Percentiles rank a stretch among this genome's conserved stretches.
Conservation (phyloP, 2,797 vertebrate species). For the Danio kyathit region DNA sequence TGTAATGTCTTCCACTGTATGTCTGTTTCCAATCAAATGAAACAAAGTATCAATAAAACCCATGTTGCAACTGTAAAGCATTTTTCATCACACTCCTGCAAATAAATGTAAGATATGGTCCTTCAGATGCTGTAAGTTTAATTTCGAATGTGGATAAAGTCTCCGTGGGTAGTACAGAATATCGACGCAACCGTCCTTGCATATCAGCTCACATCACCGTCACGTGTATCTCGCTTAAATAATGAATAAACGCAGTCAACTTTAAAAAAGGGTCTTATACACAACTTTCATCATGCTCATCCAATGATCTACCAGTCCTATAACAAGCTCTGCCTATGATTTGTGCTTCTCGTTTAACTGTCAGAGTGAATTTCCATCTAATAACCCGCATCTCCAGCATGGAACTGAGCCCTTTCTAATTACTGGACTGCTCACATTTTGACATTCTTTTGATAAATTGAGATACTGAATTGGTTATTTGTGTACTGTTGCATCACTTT, state of each 20-base stretch:
- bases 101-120: neutral
- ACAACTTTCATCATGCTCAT: conserved; percentile 30
- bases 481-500: conserved; percentile 55
- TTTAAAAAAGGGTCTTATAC: conserved; percentile 9
- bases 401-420: conserved; percentile 64
- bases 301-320: conserved; percentile 10
- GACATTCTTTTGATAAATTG: conserved; percentile 58
- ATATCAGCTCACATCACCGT: too few species aligned
- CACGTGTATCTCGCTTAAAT: neutral
- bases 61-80: too few species aligned
- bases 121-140: neutral
- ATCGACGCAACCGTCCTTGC: neutral
- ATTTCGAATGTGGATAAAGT: neutral
- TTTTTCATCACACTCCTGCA: neutral
- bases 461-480: conserved; percentile 57
- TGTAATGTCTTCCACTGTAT: too few species aligned
- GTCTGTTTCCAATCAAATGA: too few species aligned
- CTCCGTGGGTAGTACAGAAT: neutral
- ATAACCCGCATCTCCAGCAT: conserved; percentile 47
- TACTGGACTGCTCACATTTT: conserved; percentile 58
- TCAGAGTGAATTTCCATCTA: conserved; percentile 41
- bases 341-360: conserved; percentile 31
- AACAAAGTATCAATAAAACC: too few species aligned
- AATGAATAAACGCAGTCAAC: neutral
- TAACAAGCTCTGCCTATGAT: conserved; percentile 49